Evolutionary conservation across 2,888 invertebrate species (phyloP), one percentile per base, ranked within the genome.

Genomic region (Panopea generosa): DNA sequence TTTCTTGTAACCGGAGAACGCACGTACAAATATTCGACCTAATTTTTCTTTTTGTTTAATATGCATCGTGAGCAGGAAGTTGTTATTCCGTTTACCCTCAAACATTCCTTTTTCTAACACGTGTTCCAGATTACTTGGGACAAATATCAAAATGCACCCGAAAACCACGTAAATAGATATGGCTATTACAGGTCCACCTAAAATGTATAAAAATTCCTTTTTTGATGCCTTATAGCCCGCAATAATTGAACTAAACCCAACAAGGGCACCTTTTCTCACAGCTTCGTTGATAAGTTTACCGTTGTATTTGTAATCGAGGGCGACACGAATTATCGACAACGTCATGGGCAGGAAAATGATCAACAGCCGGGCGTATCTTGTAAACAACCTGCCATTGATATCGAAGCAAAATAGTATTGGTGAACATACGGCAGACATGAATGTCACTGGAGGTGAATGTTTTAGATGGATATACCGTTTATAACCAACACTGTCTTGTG

Each of bases 201-300:
- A 63, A 7, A 45, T 20, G 24, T 14, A 11, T 9, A 77, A n/a
- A 57, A 77, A 77, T 16, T 69, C 50, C 11, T 47, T 7, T 9
- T 45, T 49, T 2, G 59, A 29, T 24, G 22, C 14, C 18, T 53
- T 26, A 43, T 18, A 22, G 1, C 63, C 77, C 22, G 71, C 63
- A 3, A 72, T 27, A 29, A 77, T 16, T 16, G 77, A 59, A 45
- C 68, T 72, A 24, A 68, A 77, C 0, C 77, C 68, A 27, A 77
- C 47, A 2, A 77, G 33, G 4, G 59, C 77, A 0, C 68, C 68
- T 53, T 77, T 77, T 6, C n/a, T 16, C 11, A 68, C 71, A 20
- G 71, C 71, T 16, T 18, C 63, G 33, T 27, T 22, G 2, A 72
- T 26, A 11, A 77, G 43, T 14, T 71, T 38, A 0, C 26, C 24